These are phyloP conservation scores for Glaucidium brasilianum DNA, from an alignment of 2,113 vertebrate genomes.

Conservation along the genomic window DNA sequence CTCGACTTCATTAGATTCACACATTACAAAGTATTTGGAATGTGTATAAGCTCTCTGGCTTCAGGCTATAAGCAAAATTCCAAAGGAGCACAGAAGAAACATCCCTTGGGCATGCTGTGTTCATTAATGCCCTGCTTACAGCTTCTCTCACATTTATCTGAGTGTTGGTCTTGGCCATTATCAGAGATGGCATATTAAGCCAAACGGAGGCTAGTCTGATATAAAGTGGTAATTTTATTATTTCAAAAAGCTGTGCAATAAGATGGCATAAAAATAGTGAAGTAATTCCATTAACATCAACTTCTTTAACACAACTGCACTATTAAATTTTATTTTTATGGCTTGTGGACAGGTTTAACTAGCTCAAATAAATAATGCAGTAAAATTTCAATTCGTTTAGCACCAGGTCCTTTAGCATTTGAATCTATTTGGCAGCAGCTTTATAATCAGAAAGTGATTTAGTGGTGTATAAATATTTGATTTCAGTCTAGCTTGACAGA, in stretches of 20 bases:
- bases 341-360: constrained; percentile 39
- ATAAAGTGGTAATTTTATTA: not conserved
- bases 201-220: not conserved
- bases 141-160: not conserved
- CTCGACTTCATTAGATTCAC: constrained; percentile 9
- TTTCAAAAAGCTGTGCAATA: not conserved
- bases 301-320: constrained; percentile 1
- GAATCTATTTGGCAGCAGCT: constrained; percentile 17
- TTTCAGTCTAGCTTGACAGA: constrained; percentile 25
- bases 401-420: constrained; percentile 11
- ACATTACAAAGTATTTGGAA: not conserved
- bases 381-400: constrained; percentile 41
- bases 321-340: constrained; percentile 36
- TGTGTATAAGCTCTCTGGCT: not conserved
- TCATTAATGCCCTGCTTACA: not conserved
- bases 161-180: not conserved
- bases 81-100: not conserved
- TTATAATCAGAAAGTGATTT: constrained; percentile 51
- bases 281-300: constrained; percentile 8
- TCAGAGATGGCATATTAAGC: not conserved
- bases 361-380: constrained; percentile 41
- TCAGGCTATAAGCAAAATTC: not conserved
- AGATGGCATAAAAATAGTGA: not conserved
- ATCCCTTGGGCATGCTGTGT: not conserved
- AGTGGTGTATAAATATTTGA: constrained; percentile 52